phyloP scores from a whole-genome alignment of 2,113 vertebrate species.

The Piaya cayana region DNA sequence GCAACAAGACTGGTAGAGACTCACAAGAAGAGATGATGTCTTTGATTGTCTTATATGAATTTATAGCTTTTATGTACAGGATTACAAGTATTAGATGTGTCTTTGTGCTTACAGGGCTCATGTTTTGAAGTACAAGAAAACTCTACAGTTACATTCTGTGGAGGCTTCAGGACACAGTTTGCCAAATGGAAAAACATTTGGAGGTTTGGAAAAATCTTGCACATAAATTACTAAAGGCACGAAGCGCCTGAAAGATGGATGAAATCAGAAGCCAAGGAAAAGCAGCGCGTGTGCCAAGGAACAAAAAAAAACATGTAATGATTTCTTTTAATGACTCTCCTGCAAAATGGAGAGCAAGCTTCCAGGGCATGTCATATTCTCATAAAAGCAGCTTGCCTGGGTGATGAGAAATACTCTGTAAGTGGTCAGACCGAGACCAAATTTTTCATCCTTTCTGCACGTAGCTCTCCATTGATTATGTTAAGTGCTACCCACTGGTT shows the following conservation, averaged over 20 bases:
- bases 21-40: neutral
- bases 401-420: constrained; percentile 68
- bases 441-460: constrained; percentile 73
- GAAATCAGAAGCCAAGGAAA: constrained; percentile 85
- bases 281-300: constrained; percentile 75
- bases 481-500: constrained; percentile 70
- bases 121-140: constrained; percentile 76
- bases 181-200: constrained; percentile 88
- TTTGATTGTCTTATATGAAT: constrained; percentile 38
- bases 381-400: constrained; percentile 68
- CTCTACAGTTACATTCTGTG: constrained; percentile 78
- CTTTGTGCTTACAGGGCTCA: constrained; percentile 64
- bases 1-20: neutral
- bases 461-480: constrained; percentile 70
- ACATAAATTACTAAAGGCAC: constrained; percentile 85
- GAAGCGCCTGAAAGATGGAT: constrained; percentile 82
- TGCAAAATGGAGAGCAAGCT: constrained; percentile 71
- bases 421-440: constrained; percentile 49
- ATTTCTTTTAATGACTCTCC: constrained; percentile 78
- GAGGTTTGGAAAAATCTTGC: constrained; percentile 86
- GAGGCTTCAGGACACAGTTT: constrained; percentile 76
- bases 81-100: constrained; percentile 66
- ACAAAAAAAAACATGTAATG: constrained; percentile 73
- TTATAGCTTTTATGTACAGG: constrained; percentile 38
- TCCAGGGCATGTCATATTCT: constrained; percentile 68